Evolutionary conservation across 2,797 vertebrate genomes (phyloP), one percentile per base, ranked within the genome.

Genomic region (Aulostomus chinensis): DNA sequence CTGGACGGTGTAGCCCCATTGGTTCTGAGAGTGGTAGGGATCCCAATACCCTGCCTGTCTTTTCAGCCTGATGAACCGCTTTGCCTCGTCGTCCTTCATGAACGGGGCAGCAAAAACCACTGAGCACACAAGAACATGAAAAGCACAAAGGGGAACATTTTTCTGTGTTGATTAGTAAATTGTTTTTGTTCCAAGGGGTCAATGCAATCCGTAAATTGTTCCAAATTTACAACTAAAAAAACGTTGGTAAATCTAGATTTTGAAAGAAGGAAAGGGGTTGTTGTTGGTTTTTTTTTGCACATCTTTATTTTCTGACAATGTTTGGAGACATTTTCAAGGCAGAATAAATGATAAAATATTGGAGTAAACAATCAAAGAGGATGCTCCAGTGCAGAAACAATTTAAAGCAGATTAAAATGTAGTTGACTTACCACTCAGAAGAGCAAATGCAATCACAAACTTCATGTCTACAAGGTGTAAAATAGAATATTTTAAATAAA

Each of bases 1-100:
- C 38, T 89, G 77, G 41, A 86, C 2, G 11, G 87, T 90, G 72
- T 81, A 84, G 22, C 81, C 85, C 80, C 80, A 88, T 11, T 77
- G 40, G 65, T 90, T 90, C 35, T 91, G 84, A 34, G 87, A 45
- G 58, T 78, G 30, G 14, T 78, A 38, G 33, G 88, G 86, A 67
- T 90, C 88, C 88, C 84, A 90, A 69, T 85, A 72, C 14, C 62
- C 84, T 0, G 51, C 33, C 56, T 89, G 84, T 43, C 88, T 86
- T 68, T 86, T 90, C 52, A 69, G 58, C 21, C 85, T 67, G 47
- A 87, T 83, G 36, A 89, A 90, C 4, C 16, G 26, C 8, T 89
- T 89, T 2, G 86, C 87, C 28, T 84, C 59, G 12, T 86, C 61
- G 16, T 86, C 81, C 21, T 85, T 80, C 21, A 84, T 3, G n/a